Evolutionary conservation across 2,888 invertebrate species (phyloP).

Genomic region (Phasia obesa): DNA sequence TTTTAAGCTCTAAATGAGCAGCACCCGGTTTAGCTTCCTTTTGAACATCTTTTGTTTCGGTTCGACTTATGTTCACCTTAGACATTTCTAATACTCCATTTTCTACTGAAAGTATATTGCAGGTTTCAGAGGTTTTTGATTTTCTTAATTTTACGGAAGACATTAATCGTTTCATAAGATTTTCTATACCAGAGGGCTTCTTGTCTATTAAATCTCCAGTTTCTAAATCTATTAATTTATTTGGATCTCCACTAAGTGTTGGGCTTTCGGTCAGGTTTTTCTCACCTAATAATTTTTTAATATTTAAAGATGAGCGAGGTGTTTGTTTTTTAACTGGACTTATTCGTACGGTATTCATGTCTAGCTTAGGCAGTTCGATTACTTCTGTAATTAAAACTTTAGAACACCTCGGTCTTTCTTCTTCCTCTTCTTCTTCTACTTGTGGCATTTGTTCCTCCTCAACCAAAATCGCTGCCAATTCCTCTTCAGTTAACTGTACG

Average conservation of each 20-base stretch:
- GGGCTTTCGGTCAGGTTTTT: constrained; percentile 80
- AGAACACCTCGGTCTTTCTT: constrained; percentile 30
- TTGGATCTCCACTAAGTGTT: constrained; percentile 83
- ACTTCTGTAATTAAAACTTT: constrained; percentile 72
- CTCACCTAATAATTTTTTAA: constrained; percentile 74
- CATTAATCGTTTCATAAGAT: constrained; percentile 88
- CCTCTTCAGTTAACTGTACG: constrained; percentile 55
- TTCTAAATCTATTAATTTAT: constrained; percentile 86
- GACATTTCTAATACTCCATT: constrained; percentile 82
- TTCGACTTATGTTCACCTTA: constrained; percentile 77
- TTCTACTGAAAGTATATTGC: constrained; percentile 82
- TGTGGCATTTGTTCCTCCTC: constrained; percentile 3
- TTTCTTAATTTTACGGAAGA: constrained; percentile 86
- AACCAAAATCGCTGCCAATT: constrained; percentile 42
- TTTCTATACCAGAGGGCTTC: constrained; percentile 85
- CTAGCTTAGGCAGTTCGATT: constrained; percentile 77
- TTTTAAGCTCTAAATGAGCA: constrained; percentile 87
- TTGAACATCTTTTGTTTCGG: constrained; percentile 75
- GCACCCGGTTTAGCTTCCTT: constrained; percentile 86
- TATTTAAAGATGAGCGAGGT: constrained; percentile 73
- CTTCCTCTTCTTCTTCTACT: constrained; percentile 15
- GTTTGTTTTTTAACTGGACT: constrained; percentile 67
- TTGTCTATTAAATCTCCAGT: constrained; percentile 81
- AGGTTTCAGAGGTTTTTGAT: constrained; percentile 84
- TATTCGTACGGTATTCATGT: constrained; percentile 74